Evolutionary conservation across 2,113 vertebrate genomes (phyloP), one percentile per base, ranked within the genome.

Genomic region (Scytalopus superciliaris): DNA sequence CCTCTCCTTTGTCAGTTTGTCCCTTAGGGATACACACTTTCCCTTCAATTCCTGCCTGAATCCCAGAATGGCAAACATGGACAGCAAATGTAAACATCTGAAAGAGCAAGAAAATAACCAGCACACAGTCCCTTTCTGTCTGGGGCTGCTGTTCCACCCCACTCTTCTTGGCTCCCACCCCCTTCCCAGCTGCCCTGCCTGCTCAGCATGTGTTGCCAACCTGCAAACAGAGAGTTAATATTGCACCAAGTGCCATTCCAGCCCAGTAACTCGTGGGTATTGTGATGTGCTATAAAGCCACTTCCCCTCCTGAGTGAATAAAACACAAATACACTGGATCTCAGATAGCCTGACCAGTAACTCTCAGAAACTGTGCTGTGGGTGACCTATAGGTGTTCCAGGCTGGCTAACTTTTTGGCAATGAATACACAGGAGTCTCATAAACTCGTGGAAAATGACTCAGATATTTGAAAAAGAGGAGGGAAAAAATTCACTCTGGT

Each of bases 371-470:
- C 52, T 4, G 1, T 30, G 57, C 83, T 42, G 45, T 49, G 49
- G 52, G 63, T 85, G 93, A 94, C 64, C 52, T 89, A 49, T 47
- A 70, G 56, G n/a, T 95, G 92, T 94, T 94, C 95, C 90, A 94
- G 57, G 28, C 50, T 79, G 44, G 69, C 2, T 2, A 17, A 33
- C 1, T 5, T 79, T 87, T 94, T 95, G 92, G 96, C 93, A 94
- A 17, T 6, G n/a, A 63, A 85, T 53, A 91, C 84, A 90, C 42
- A 84, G 13, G 52, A 91, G 73, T 57, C 89, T 94, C 94, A 60
- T 92, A 90, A 96, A 83, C 18, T 42, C 94, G 56, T 94, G 90
- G 96, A 92, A 97, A 97, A 95, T 96, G 27, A 97, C 94, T 97
- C 96, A 94, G 89, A 74, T 84, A 52, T 53, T 95, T 93, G 82